A percentile compares a stretch with the other conserved stretches of the same genome.
Conservation (phyloP, 2,888 invertebrate species). For the Drosophila subsilvestris region DNA sequence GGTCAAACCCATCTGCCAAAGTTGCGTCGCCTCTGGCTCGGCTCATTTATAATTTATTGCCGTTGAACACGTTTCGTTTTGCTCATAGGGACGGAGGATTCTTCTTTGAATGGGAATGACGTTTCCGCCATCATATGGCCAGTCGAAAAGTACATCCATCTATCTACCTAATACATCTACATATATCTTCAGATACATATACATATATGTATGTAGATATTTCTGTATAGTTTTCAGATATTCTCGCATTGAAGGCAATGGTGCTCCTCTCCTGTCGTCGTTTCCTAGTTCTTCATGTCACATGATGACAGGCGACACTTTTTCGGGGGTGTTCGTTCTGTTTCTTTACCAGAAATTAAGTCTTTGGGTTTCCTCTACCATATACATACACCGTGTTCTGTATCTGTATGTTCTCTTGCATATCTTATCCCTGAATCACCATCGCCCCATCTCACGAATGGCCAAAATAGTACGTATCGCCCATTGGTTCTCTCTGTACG, state of each 20-base stretch:
- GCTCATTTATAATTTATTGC: slow-evolving; percentile 78
- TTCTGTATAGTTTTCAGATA: slow-evolving; percentile 31
- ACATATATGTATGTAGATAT: slow-evolving; percentile 15
- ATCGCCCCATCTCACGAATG: slow-evolving; percentile 41
- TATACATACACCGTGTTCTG: slow-evolving; percentile 31
- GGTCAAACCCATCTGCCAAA: slow-evolving; percentile 33
- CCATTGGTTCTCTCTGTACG: slow-evolving; percentile 19
- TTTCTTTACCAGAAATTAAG: slow-evolving; percentile 39
- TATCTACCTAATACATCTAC: slow-evolving; percentile 18
- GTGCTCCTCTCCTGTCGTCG: slow-evolving; percentile 48
- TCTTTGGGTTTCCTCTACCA: slow-evolving; percentile 48
- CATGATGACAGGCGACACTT: slow-evolving; percentile 76
- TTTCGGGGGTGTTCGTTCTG: slow-evolving; percentile 41
- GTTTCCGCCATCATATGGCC: slow-evolving; percentile 33
- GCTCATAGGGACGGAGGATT: neutral
- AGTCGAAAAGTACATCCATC: slow-evolving; percentile 27
- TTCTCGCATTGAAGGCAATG: slow-evolving; percentile 18
- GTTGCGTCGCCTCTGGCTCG: slow-evolving; percentile 57
- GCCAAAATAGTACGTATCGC: slow-evolving; percentile 51
- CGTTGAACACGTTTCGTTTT: slow-evolving; percentile 72
- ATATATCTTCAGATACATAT: slow-evolving; percentile 22
- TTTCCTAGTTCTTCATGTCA: slow-evolving; percentile 73
- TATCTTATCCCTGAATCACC: slow-evolving; percentile 59
- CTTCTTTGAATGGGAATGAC: slow-evolving; percentile 37
- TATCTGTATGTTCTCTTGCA: slow-evolving; percentile 36